These are phyloP conservation scores for Jaculus jaculus DNA, from an alignment of 2,113 vertebrate species.

Conservation along the genomic window DNA sequence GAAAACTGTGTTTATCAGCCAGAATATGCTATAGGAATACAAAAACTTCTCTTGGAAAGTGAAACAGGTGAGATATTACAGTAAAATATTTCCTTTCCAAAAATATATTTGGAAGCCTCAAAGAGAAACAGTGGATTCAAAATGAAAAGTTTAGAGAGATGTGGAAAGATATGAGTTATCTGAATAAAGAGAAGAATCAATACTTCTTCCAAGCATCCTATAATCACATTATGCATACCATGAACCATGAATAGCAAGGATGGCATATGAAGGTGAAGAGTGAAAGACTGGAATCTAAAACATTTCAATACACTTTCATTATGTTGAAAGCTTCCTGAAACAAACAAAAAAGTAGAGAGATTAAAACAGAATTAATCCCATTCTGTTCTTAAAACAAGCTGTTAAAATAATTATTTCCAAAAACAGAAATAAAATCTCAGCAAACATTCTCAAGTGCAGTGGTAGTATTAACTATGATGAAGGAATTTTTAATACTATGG, in stretches of 20 bases:
- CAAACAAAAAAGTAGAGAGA: slow-evolving; percentile 68
- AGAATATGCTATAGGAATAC: background rate
- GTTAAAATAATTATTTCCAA: slow-evolving; percentile 54
- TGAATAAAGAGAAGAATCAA: background rate
- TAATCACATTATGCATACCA: background rate
- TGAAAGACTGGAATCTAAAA: background rate
- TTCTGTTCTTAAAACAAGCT: background rate
- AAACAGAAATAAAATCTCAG: background rate
- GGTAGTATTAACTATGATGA: background rate
- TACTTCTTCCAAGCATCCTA: background rate
- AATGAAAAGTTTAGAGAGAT: background rate
- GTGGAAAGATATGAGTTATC: background rate
- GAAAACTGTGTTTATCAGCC: background rate
- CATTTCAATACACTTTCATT: slow-evolving; percentile 58
- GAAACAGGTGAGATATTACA: background rate
- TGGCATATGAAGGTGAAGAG: background rate
- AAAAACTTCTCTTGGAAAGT: background rate
- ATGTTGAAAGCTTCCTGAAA: slow-evolving; percentile 64
- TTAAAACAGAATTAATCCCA: slow-evolving; percentile 72
- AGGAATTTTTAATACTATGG: fast-evolving
- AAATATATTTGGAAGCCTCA: background rate
- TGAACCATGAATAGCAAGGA: background rate
- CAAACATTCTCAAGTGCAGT: slow-evolving; percentile 49
- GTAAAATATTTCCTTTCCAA: fast-evolving
- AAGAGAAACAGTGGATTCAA: background rate